Evolutionary conservation across 2,888 invertebrate species (phyloP), one percentile per base, ranked within the genome.

Genomic region (Mythimna pallens): DNA sequence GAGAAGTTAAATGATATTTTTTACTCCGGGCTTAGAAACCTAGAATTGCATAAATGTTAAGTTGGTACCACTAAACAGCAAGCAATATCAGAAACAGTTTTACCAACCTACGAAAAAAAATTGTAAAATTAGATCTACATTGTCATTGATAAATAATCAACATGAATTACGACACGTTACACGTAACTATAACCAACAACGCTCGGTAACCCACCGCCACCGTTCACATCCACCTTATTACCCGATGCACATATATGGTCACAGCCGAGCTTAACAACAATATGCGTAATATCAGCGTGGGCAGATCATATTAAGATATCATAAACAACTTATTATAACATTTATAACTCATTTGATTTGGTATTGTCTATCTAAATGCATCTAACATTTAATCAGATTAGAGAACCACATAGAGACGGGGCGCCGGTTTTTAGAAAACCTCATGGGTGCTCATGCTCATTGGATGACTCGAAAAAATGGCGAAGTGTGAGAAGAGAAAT

Each of bases 261-360:
- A 62, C 62, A 58, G 36, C 22, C 54, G 47, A 55, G 54, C 57
- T 55, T 70, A 20, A 65, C 61, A 78, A 74, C 54, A 78, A 20
- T 2, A 61, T 72, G 79, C 65, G 70, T 81, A 80, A 66, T 80
- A 43, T 17, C 12, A 52, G 17, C n/a, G 83, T 73, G 80, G 83
- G 83, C 9, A 10, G 62, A 9, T 6, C 7, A 25, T 12, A 79
- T 79, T 59, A 59, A 67, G 68, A 61, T 81, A 70, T 55, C 43
- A 54, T 36, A 65, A 3, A 73, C 61, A 78, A 58, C 61, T 0
- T 68, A 67, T 57, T 65, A 68, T 30, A 30, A 3, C 30, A 30
- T 30, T 30, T 30, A 30, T 72, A 65, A 10, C 59, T 76, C 58
- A 68, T 73, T 63, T 55, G 59, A 65, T 59, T 52, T 43, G 52